These are phyloP conservation scores for Mobula hypostoma DNA, from an alignment of 2,113 vertebrate species.

Conservation along the genomic window DNA sequence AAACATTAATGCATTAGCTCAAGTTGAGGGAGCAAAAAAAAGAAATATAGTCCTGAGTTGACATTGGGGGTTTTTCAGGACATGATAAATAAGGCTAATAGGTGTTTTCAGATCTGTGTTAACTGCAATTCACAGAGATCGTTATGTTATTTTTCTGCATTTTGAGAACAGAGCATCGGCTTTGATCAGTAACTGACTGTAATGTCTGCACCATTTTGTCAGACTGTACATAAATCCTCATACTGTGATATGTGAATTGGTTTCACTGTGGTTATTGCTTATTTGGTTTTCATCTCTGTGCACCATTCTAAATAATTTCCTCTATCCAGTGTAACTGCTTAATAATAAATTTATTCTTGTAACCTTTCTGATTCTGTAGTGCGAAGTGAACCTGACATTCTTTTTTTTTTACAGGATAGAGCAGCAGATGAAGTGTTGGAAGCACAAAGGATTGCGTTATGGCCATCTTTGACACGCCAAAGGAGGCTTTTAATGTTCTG, in stretches of 20 bases:
- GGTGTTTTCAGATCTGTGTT: no score
- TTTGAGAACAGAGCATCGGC: not conserved
- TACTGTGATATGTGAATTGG: not conserved
- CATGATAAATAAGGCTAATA: no score
- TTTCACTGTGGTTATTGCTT: not conserved
- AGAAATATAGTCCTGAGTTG: no score
- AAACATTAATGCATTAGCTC: no score
- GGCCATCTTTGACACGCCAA: constrained; percentile 74
- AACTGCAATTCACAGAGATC: no score
- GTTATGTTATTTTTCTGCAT: not conserved
- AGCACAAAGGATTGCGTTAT: constrained; percentile 44
- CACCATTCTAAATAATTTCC: not conserved
- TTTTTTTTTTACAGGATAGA: constrained; percentile 42
- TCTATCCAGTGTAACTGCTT: not conserved
- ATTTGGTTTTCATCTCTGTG: not conserved
- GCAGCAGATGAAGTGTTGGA: not conserved
- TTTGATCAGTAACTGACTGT: not conserved
- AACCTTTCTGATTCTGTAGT: constrained; percentile 35
- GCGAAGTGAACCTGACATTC: constrained; percentile 36
- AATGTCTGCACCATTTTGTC: not conserved
- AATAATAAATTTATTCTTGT: not conserved
- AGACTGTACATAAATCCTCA: not conserved
- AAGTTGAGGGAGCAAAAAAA: no score
- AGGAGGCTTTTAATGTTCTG: constrained; percentile 74
- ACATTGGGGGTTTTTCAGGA: no score